Percentiles rank a stretch among this genome's conserved stretches.
phyloP scores from a whole-genome alignment of 2,113 vertebrate species.

The Gobio gobio region DNA sequence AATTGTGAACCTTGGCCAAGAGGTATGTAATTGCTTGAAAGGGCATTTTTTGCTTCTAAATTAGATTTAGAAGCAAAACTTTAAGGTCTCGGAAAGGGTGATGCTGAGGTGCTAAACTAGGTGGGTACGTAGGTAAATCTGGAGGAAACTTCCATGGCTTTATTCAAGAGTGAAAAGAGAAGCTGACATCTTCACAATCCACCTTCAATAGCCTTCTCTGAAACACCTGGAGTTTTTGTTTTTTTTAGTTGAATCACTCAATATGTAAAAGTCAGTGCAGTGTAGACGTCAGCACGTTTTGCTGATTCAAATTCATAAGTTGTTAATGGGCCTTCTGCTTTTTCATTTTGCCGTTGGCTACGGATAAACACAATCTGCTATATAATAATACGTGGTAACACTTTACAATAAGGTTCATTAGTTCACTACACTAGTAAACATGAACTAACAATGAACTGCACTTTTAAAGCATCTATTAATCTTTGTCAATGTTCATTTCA shows the following conservation, averaged over 20 bases:
- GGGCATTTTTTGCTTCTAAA: constrained; percentile 56
- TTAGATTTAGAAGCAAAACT: constrained; percentile 43
- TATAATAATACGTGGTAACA: too few relatives aligned
- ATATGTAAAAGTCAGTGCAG: neutral
- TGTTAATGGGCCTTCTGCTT: neutral
- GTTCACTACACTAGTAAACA: too few relatives aligned
- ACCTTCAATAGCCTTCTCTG: neutral
- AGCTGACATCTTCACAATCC: neutral
- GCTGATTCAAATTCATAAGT: neutral
- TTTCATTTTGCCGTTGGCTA: too few relatives aligned
- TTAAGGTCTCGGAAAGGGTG: constrained; percentile 38
- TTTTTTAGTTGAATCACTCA: neutral
- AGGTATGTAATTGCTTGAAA: constrained; percentile 75
- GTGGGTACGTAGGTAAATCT: neutral
- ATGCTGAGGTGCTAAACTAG: constrained; percentile 31
- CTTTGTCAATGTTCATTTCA: too few relatives aligned
- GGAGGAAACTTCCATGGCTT: neutral
- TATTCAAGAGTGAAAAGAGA: neutral
- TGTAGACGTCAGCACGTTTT: too few relatives aligned
- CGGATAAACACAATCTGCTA: neutral
- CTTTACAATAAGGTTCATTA: too few relatives aligned
- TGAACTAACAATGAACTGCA: too few relatives aligned
- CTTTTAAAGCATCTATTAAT: too few relatives aligned
- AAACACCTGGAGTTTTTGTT: too few relatives aligned
- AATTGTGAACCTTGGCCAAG: constrained; percentile 72